Evolutionary conservation across 2,888 invertebrate species (phyloP).

Genomic region (Xylota segnis): DNA sequence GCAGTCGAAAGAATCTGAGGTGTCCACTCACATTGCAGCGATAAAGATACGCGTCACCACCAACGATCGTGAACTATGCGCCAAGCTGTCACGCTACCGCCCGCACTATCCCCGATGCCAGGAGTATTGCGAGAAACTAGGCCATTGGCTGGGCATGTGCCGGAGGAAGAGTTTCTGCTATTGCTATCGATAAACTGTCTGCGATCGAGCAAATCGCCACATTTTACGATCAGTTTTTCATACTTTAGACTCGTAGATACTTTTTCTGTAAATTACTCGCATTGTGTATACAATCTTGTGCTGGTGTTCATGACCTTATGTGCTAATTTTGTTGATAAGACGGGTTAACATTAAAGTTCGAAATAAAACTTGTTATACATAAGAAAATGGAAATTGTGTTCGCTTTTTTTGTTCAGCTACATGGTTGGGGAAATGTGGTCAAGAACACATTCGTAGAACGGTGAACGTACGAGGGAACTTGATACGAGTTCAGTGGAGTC

Average conservation of each 20-base stretch:
- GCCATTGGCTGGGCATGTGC: slow-evolving; percentile 83
- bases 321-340: slow-evolving; percentile 63
- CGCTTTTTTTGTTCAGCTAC: slow-evolving; percentile 38
- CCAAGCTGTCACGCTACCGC: slow-evolving; percentile 80
- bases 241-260: no score
- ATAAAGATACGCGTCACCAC: slow-evolving; percentile 81
- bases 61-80: slow-evolving; percentile 81
- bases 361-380: slow-evolving; percentile 58
- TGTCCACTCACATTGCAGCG: slow-evolving; percentile 78
- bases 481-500: no score
- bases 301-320: slow-evolving; percentile 65
- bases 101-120: slow-evolving; percentile 82
- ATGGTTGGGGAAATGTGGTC: slow-evolving; percentile 14
- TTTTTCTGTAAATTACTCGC: slow-evolving; percentile 33
- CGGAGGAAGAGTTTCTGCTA: slow-evolving; percentile 81
- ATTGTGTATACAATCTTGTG: slow-evolving; percentile 23
- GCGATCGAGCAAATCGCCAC: slow-evolving; percentile 20
- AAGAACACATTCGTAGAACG: neutral
- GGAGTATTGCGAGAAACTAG: slow-evolving; percentile 81
- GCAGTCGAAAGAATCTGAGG: slow-evolving; percentile 26
- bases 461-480: no score
- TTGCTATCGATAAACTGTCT: slow-evolving; percentile 80
- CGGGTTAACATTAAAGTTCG: slow-evolving; percentile 46
- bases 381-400: slow-evolving; percentile 33
- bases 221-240: slow-evolving; percentile 48